Base-by-base conservation (phyloP, 2,888 invertebrate genomes). In the Drosophila gaucha region DNA sequence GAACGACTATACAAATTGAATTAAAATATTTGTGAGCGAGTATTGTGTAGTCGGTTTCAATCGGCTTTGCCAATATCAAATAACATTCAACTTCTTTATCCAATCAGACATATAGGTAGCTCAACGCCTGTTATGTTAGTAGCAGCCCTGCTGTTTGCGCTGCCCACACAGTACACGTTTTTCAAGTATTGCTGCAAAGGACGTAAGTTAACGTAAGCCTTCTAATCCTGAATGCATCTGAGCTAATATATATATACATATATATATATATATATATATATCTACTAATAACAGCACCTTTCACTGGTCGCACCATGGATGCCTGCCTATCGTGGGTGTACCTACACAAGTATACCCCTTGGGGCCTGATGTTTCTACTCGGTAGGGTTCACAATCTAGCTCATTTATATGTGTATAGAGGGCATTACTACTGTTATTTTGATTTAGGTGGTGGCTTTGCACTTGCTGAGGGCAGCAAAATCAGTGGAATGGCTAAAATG, bases 331-430 rank as follows among this genome's bases (percentile, higher is more conserved):
- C 95, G 1, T 98, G 98, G 97, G 94, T 94, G 50, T 94, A 94
- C 26, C 93, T 97, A 3, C 95, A 97, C 80, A 94, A 94, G 56
- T 95, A 96, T 84, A 94, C 97, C 71, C 96, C 97, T 0, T 98
- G 97, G 97, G 96, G 97, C 10, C 93, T 97, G 1, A 94, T 97
- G 16, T 94, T 97, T 86, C 93, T 98, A 18, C 93, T 97, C 39
- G 97, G 95, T 93, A 78, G 6, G 18, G 16, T 18, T 30, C 2
- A 26, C 26, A 2, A 28, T 28, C 9, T 12, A 16, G 22, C 22
- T 46, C 41, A n/a, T 14, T 4, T 8, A 8, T 10, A 14, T 6
- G n/a, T n/a, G n/a, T n/a, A 31, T 18, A 2, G 6, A 2, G 12
- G 18, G 5, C 9, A 20, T 16, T 5, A 14, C 6, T 12, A 14